Base-by-base conservation (phyloP, 2,888 invertebrate genomes). In the Cyclophora punctaria region DNA sequence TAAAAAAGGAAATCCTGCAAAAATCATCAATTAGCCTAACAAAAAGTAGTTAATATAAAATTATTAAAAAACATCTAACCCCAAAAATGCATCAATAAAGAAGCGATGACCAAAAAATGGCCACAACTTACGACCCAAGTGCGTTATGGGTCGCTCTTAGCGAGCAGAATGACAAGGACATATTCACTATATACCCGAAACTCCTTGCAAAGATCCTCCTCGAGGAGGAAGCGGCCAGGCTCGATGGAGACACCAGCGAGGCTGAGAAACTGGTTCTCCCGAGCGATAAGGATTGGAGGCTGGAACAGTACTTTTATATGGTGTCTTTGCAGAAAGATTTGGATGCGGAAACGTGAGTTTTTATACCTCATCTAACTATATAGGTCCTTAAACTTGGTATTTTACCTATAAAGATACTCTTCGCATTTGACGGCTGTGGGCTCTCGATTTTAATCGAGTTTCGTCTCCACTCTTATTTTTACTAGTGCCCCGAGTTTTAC, bases 211-310 rank as follows among this genome's bases (percentile, higher is more conserved):
- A 91, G 52, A 75, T 93, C 58, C 78, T 93, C 46, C 70, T 88
- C 1, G 83, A 90, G 64, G 83, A 84, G 45, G 83, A 84, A 42
- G 85, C 85, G 20, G 83, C 85, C 2, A 71, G 83, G 47, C 76
- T 80, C 51, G 81, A 80, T 34, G 79, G 83, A 0, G 84, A 88
- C 57, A 81, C 75, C 7, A 80, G 72, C 40, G 89, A 90, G 56
- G 79, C 88, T 6, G 91, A 91, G 56, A 87, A 88, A 44, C 83
- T 93, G 52, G 86, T 92, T 41, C 80, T 94, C 42, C 93, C 94
- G 5, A 94, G 94, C 64, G 92, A 94, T 65, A 90, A 89, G 59
- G 90, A 90, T 41, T 94, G 92, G 91, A 83, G 92, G 52, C 87
- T 91, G 43, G 90, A 90, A 58, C 91, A 93, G 69, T 94, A 94